Conservation (phyloP, 2,113 vertebrate species). For the Zosterops lateralis region DNA sequence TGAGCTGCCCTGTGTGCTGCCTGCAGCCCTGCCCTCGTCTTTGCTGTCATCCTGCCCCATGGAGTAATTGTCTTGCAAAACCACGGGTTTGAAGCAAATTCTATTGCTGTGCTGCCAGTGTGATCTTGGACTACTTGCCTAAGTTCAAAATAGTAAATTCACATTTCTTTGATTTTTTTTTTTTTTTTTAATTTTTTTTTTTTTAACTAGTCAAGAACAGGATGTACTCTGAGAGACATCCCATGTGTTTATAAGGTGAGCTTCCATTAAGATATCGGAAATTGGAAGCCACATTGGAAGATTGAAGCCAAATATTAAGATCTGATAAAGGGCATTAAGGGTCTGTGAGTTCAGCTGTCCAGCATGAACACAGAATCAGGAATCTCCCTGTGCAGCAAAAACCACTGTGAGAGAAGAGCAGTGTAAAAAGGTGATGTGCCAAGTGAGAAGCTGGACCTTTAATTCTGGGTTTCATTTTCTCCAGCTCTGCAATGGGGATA, state of each 20-base stretch:
- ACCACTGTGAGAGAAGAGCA: background rate
- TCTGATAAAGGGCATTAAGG: background rate
- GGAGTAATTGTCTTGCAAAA: background rate
- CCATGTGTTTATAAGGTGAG: background rate
- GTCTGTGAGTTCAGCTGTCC: background rate
- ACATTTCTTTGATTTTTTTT: background rate
- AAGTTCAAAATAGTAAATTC: background rate
- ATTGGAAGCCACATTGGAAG: background rate
- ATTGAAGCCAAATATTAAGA: background rate
- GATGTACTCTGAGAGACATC: background rate
- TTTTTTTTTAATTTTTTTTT: background rate
- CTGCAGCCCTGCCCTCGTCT: slow-evolving; percentile 13
- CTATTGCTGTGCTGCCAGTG: background rate
- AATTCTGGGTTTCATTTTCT: background rate
- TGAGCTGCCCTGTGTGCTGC: background rate
- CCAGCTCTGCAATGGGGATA: background rate
- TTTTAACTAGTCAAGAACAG: background rate
- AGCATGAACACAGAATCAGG: background rate
- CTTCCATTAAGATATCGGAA: background rate
- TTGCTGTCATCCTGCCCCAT: slow-evolving; percentile 1
- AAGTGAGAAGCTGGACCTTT: background rate
- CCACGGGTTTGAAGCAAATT: background rate
- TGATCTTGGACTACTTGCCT: background rate
- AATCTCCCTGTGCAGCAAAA: background rate
- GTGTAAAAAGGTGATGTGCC: background rate